Percentiles rank a stretch among this genome's conserved stretches.
These are phyloP conservation scores for Oncorhynchus kisutch DNA, from an alignment of 2,113 vertebrate genomes.

Conservation along the genomic window DNA sequence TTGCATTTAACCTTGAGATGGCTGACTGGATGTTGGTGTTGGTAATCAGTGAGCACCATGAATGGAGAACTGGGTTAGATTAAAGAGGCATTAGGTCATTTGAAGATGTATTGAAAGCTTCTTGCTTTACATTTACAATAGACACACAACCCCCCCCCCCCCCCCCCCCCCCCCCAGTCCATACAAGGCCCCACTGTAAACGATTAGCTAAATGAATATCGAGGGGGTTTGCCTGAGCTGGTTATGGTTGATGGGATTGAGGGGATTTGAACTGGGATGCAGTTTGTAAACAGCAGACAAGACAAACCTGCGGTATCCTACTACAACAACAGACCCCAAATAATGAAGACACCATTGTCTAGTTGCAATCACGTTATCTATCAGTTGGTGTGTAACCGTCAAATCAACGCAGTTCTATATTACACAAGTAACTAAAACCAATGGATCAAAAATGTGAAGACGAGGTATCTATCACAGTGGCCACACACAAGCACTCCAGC, in stretches of 20 bases:
- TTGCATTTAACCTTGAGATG: constrained; percentile 21
- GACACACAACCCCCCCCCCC: background rate
- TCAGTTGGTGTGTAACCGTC: background rate
- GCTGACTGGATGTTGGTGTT: background rate
- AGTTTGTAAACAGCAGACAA: background rate
- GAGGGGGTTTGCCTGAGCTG: constrained; percentile 11
- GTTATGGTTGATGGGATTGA: background rate
- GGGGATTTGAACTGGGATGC: background rate
- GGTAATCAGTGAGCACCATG: constrained; percentile 17
- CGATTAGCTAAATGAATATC: constrained; percentile 15
- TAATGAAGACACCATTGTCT: background rate
- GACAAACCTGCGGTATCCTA: background rate
- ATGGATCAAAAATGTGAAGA: constrained; percentile 18
- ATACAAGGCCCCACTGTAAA: background rate
- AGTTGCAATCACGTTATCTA: background rate
- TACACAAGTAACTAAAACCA: constrained; percentile 8
- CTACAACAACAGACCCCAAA: background rate
- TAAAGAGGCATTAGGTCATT: constrained; percentile 17
- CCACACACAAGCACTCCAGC: background rate
- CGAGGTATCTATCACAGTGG: constrained; percentile 24
- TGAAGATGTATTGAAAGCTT: constrained; percentile 39
- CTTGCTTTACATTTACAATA: constrained; percentile 29
- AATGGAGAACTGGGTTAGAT: constrained; percentile 14
- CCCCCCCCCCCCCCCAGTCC: background rate
- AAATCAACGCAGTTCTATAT: background rate